Conservation (phyloP, 92 coral and sea anemone genomes). For the Porites lobata region DNA sequence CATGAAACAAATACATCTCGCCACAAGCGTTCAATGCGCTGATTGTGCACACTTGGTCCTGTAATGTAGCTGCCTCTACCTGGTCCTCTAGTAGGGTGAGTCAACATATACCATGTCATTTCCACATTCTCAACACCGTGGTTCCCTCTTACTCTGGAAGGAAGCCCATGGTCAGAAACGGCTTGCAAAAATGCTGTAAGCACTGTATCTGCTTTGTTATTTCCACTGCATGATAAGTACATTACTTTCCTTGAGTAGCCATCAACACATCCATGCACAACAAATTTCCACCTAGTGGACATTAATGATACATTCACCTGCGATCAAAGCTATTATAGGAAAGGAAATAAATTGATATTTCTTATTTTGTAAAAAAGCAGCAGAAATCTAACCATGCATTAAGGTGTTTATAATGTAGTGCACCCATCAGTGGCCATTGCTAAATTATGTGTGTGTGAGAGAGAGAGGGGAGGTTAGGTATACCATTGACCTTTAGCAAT, state of each 20-base stretch:
- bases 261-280: slow-evolving; percentile 71
- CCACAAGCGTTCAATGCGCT: slow-evolving; percentile 72
- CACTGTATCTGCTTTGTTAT: slow-evolving; percentile 73
- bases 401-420: too few species aligned
- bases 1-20: slow-evolving; percentile 64
- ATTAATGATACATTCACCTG: too few species aligned
- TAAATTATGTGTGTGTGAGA: too few species aligned
- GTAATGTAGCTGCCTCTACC: slow-evolving; percentile 65
- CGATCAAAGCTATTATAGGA: too few species aligned
- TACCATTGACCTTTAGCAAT: too few species aligned
- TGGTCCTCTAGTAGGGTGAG: slow-evolving; percentile 72
- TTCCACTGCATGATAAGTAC: slow-evolving; percentile 63
- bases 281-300: slow-evolving; percentile 55
- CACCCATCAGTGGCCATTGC: too few species aligned
- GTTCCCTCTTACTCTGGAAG: slow-evolving; percentile 69
- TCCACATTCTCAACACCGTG: slow-evolving; percentile 76
- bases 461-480: too few species aligned
- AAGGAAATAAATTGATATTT: too few species aligned
- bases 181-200: slow-evolving; percentile 53
- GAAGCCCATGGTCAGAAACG: slow-evolving; percentile 59
- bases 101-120: slow-evolving; percentile 68
- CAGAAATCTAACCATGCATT: too few species aligned
- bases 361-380: too few species aligned
- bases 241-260: slow-evolving; percentile 69
- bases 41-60: slow-evolving; percentile 71